Percentiles rank a stretch among this genome's conserved stretches.
These are phyloP conservation scores for Sisor rabdophorus DNA, from an alignment of 2,113 vertebrate species.

Conservation along the genomic window DNA sequence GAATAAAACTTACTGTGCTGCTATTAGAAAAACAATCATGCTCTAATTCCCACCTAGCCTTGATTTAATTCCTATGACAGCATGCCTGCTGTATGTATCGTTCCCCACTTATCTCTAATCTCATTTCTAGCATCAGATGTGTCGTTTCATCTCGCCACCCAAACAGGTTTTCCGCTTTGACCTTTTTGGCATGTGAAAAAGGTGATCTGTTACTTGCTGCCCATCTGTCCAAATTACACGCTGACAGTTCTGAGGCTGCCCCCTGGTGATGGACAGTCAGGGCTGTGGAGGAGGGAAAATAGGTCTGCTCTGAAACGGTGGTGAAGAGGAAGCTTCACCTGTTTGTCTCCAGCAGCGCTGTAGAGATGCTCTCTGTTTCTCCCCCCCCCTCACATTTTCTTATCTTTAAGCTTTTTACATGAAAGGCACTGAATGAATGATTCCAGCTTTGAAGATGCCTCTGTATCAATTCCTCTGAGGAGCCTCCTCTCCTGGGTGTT, in stretches of 20 bases:
- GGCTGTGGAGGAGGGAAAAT: constrained; percentile 14
- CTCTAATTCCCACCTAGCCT: background rate
- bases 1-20: background rate
- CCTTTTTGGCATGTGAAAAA: constrained; percentile 59
- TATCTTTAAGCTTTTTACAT: constrained; percentile 58
- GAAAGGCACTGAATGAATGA: constrained; percentile 50
- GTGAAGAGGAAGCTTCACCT: constrained; percentile 44
- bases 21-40: background rate
- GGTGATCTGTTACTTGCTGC: constrained; percentile 53
- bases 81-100: background rate
- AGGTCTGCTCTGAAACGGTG: constrained; percentile 45
- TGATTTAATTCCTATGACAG: background rate
- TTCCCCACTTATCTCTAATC: background rate
- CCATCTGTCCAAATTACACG: constrained; percentile 65
- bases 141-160: constrained; percentile 30
- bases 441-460: constrained; percentile 41
- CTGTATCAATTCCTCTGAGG: constrained; percentile 40
- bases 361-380: constrained; percentile 45
- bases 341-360: constrained; percentile 40
- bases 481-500: constrained; percentile 32
- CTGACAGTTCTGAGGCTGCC: constrained; percentile 54
- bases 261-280: constrained; percentile 57
- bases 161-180: constrained; percentile 47
- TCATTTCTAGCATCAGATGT: constrained; percentile 31
- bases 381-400: constrained; percentile 49